Evolutionary conservation across 2,888 invertebrate species (phyloP), one percentile per base, ranked within the genome.

Genomic region (Venusia cambrica): DNA sequence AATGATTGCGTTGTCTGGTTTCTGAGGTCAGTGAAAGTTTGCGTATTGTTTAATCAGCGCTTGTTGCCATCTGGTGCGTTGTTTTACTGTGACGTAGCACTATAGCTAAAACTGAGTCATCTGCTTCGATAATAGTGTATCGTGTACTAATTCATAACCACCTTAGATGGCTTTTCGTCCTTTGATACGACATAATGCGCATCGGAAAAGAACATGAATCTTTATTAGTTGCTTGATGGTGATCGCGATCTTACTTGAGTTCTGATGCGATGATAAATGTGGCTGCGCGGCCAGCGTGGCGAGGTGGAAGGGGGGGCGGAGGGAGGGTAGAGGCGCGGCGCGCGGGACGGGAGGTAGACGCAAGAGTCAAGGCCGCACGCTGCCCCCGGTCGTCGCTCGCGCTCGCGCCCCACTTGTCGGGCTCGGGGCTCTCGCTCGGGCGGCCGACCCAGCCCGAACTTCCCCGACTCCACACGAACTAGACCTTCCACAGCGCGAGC

Each of bases 321-420:
- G n/a, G n/a, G n/a, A n/a, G n/a, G n/a, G n/a, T n/a, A n/a, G n/a
- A 38, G 50, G 57, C 48, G 56, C 57, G 51, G 55, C 54, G 50
- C 62, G 54, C 57, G 56, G 44, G 54, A 41, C 51, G 50, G 52
- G 54, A 47, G 56, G 60, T 54, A 58, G 57, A 66, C 71, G 70
- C 74, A 83, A 87, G 89, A 91, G 91, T 91, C 91, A 91, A 92
- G 91, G 91, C 89, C 91, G 91, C 91, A 89, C 91, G 90, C 88
- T 91, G 91, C 91, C 91, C 91, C 89, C 90, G 85, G 74, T 92
- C 95, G 83, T 94, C 95, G 90, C 94, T 95, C 89, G 81, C 80
- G 79, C 73, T 77, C 79, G 81, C 80, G 79, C 73, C 77, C 79
- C 78, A 77, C 78, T 76, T 80, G 80, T 78, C 77, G 73, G 79